Conservation (phyloP, 2,113 vertebrate species). For the Pitta sordida region DNA sequence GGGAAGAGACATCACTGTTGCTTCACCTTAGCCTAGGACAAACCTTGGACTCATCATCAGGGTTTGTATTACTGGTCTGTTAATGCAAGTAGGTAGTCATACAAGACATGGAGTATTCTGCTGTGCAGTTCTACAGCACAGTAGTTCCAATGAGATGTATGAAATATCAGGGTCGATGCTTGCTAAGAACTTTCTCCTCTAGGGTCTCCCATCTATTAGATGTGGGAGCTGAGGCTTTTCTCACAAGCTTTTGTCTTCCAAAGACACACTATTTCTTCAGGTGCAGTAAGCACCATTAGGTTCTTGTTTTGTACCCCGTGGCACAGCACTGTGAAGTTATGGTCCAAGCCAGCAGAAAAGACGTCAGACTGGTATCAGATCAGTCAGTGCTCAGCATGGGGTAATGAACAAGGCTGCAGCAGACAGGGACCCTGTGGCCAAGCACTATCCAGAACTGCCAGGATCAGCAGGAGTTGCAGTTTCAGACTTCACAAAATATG, state of each 20-base stretch:
- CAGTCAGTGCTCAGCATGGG: background rate
- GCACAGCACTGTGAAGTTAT: too few relatives aligned
- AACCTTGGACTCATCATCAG: background rate
- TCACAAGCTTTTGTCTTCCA: background rate
- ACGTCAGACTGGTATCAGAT: too few relatives aligned
- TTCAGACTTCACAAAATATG: fast-evolving
- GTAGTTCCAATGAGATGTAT: background rate
- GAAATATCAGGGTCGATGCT: background rate
- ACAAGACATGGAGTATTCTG: background rate
- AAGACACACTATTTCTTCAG: background rate
- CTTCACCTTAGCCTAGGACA: background rate
- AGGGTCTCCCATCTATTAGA: background rate
- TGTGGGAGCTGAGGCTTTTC: background rate
- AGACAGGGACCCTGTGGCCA: background rate
- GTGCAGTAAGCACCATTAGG: background rate
- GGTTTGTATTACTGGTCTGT: background rate
- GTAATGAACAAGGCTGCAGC: background rate
- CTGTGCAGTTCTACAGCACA: background rate
- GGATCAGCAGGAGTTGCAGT: background rate
- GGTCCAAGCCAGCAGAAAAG: background rate
- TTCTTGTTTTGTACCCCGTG: background rate
- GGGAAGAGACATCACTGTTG: background rate
- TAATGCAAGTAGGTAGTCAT: background rate
- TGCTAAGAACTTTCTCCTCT: background rate
- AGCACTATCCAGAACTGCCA: background rate